Evolutionary conservation across 2,888 invertebrate genomes (phyloP).

Genomic region (Dioctria linearis): DNA sequence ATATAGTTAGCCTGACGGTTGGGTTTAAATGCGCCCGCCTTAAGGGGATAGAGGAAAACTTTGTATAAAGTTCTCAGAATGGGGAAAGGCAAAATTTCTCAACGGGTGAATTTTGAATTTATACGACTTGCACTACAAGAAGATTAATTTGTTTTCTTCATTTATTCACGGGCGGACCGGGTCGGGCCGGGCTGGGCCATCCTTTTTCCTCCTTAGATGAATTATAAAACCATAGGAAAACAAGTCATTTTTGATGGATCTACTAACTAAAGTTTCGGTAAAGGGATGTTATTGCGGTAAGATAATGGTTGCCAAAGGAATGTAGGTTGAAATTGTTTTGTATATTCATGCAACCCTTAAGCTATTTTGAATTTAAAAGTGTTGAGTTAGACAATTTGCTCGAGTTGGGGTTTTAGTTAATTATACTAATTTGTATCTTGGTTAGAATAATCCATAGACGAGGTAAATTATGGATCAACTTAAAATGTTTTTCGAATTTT

Average conservation of each 20-base stretch:
- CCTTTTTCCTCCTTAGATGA: too few relatives aligned
- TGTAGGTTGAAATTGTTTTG: slow-evolving; percentile 7
- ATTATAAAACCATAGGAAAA: not conserved
- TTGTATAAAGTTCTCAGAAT: slow-evolving; percentile 5
- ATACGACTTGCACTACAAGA: slow-evolving; percentile 21
- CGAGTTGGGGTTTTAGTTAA: not conserved
- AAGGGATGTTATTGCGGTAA: not conserved
- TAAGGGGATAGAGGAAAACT: not conserved
- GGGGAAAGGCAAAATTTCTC: slow-evolving; percentile 26
- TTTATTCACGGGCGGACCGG: not conserved
- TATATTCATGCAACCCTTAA: slow-evolving; percentile 25
- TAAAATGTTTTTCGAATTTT: slow-evolving; percentile 9
- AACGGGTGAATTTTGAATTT: slow-evolving; percentile 41
- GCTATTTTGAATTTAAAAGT: slow-evolving; percentile 37
- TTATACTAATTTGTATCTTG: slow-evolving; percentile 10
- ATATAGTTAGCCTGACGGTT: slow-evolving; percentile 6
- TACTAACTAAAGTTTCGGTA: not conserved
- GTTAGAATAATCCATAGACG: not conserved
- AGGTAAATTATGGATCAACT: slow-evolving; percentile 30
- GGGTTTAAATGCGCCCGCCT: slow-evolving; percentile 5
- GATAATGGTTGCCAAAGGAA: slow-evolving; percentile 26
- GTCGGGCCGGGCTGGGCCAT: too few relatives aligned
- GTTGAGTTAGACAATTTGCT: slow-evolving; percentile 24
- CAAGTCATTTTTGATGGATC: slow-evolving; percentile 37
- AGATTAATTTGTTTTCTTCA: slow-evolving; percentile 45